A percentile compares a stretch with the other conserved stretches of the same genome.
phyloP scores from a whole-genome alignment of 2,888 invertebrate species.

The Anoplius nigerrimus region DNA sequence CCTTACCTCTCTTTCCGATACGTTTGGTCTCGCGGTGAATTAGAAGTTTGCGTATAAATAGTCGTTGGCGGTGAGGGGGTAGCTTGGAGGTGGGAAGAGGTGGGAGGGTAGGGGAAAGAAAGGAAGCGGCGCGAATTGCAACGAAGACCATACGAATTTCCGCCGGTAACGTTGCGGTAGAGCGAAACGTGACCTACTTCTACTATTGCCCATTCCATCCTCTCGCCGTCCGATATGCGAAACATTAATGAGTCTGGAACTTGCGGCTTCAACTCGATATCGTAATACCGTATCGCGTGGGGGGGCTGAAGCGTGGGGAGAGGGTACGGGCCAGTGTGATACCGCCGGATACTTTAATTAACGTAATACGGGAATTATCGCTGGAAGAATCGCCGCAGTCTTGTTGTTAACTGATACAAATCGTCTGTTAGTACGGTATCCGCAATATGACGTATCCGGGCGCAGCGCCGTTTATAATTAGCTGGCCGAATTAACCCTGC shows the following conservation, averaged over 20 bases:
- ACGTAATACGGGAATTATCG: constrained; percentile 45
- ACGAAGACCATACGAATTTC: constrained; percentile 34
- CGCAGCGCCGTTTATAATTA: constrained; percentile 11
- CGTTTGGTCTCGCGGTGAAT: too few species aligned
- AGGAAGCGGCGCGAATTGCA: constrained; percentile 9
- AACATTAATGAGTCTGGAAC: constrained; percentile 43
- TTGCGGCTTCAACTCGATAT: constrained; percentile 20
- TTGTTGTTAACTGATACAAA: constrained; percentile 9
- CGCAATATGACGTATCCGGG: constrained; percentile 12
- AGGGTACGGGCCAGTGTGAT: not conserved
- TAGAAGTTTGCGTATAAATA: too few species aligned
- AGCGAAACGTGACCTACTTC: constrained; percentile 5
- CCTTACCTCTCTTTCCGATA: too few species aligned
- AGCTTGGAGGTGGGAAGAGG: not conserved
- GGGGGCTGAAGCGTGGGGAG: too few species aligned
- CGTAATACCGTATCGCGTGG: constrained; percentile 21
- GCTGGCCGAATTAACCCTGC: not conserved
- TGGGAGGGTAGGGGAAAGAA: not conserved
- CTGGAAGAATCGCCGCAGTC: constrained; percentile 30
- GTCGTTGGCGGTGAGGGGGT: too few species aligned
- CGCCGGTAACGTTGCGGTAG: constrained; percentile 20
- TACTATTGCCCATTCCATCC: constrained; percentile 1
- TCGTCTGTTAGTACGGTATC: constrained; percentile 28
- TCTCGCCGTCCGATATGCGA: constrained; percentile 22
- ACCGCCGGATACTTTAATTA: constrained; percentile 46